These are phyloP conservation scores for Nothocercus nigrocapillus DNA, from an alignment of 2,113 vertebrate genomes.

Conservation along the genomic window DNA sequence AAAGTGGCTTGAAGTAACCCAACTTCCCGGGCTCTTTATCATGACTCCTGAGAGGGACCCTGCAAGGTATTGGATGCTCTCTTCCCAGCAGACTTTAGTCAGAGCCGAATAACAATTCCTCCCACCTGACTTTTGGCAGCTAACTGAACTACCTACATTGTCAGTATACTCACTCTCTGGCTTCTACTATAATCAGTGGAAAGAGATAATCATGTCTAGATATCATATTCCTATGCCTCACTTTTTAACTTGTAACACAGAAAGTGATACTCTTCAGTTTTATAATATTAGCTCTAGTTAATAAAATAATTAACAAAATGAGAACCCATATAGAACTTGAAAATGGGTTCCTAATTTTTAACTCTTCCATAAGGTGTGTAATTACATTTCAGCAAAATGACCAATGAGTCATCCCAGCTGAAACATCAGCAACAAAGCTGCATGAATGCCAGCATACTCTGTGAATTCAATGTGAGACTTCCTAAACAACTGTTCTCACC, in stretches of 20 bases:
- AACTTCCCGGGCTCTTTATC: background rate
- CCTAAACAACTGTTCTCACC: background rate
- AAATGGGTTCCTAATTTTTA: background rate
- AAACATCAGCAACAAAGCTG: background rate
- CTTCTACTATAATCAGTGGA: background rate
- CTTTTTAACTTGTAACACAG: background rate
- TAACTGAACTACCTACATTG: background rate
- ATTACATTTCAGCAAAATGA: background rate
- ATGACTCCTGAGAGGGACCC: background rate
- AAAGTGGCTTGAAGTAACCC: background rate
- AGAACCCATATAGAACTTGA: background rate
- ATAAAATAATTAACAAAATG: background rate
- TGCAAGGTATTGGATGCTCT: background rate
- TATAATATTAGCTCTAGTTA: slow-evolving; percentile 2
- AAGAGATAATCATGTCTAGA: background rate
- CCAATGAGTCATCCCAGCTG: background rate
- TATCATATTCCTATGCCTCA: background rate
- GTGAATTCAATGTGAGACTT: background rate
- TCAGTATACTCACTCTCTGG: background rate
- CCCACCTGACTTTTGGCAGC: background rate
- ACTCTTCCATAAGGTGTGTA: background rate
- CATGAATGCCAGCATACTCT: background rate
- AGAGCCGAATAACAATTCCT: background rate
- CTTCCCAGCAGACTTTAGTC: background rate
- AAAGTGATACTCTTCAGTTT: accelerated